Base-by-base conservation (phyloP, 2,113 vertebrate species). In the Danionella cerebrum region DNA sequence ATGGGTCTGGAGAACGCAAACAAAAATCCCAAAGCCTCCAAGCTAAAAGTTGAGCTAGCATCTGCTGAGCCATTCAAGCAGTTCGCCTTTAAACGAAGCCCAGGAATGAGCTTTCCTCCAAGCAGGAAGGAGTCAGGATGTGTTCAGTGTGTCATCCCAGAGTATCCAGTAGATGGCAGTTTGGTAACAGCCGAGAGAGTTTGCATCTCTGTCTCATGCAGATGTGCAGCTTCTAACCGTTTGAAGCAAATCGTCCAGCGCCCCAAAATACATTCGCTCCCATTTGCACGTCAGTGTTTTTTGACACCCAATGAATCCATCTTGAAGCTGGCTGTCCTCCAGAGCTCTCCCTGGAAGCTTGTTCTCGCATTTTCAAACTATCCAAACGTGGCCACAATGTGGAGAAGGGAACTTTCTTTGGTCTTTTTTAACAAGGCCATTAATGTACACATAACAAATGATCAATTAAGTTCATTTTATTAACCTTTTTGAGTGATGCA, bases 121-220 rank as follows among this genome's bases (percentile, higher is more conserved):
- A 58, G 58, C 63, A 67, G 44, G 29, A 52, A 21, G 68, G 72
- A 71, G 74, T 9, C 18, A n/a, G 33, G 70, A 69, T 7, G 74
- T 78, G 72, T 77, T 33, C 9, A 6, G 5, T 33, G 67, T 72
- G 67, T 55, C 27, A 51, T 57, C 33, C 42, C 16, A 3, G 18
- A 67, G 14, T 41, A 24, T 44, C 86, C 89, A 87, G 84, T 2
- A 89, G 89, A 82, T 89, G 89, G 89, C 89, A 89, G 83, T 88
- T 85, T 88, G 73, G 87, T 77, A 85, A 84, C 85, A 85, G 82
- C 51, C 1, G 68, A 78, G 60, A 48, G 13, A 29, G 74, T 45
- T 10, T 27, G 47, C 22, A 71, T 62, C 31, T 52, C 55, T 27
- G 55, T 2, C 66, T 65, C 29, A 33, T 67, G 66, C 55, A 60